phyloP scores from a whole-genome alignment of 2,113 vertebrate genomes.

The Phylloscopus trochilus region DNA sequence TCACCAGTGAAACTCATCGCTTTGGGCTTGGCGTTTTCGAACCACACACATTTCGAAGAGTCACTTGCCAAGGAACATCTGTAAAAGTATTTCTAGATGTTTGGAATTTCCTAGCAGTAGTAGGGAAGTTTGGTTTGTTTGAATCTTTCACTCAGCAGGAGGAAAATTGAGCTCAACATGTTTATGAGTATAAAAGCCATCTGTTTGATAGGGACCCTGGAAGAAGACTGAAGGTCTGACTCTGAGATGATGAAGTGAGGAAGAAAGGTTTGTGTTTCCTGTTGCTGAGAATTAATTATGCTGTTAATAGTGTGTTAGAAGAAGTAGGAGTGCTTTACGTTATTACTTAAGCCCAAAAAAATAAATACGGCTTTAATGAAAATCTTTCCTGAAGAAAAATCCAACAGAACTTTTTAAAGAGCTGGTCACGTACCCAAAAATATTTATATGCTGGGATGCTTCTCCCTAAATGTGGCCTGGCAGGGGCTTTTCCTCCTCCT shows the following conservation, averaged over 20 bases:
- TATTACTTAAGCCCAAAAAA: constrained; percentile 41
- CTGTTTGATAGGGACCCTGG: constrained; percentile 58
- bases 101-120: constrained; percentile 67
- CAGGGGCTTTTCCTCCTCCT: rapidly evolving
- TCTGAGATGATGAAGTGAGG: constrained; percentile 57
- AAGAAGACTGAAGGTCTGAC: constrained; percentile 43
- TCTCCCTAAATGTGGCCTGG: neutral
- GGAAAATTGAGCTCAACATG: constrained; percentile 61
- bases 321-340: neutral
- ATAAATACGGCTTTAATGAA: neutral
- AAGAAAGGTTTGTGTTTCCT: constrained; percentile 49
- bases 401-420: neutral
- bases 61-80: constrained; percentile 55
- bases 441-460: neutral
- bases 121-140: constrained; percentile 56
- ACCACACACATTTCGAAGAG: constrained; percentile 39
- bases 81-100: constrained; percentile 60
- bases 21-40: neutral
- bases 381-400: constrained; percentile 13
- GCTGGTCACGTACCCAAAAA: neutral
- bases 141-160: constrained; percentile 49
- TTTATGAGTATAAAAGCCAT: constrained; percentile 67
- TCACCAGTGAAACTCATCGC: constrained; percentile 19
- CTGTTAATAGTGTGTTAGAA: constrained; percentile 54
- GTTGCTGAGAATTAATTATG: constrained; percentile 50